Base-by-base conservation (phyloP, 2,113 vertebrate species). In the Manacus vitellinus region DNA sequence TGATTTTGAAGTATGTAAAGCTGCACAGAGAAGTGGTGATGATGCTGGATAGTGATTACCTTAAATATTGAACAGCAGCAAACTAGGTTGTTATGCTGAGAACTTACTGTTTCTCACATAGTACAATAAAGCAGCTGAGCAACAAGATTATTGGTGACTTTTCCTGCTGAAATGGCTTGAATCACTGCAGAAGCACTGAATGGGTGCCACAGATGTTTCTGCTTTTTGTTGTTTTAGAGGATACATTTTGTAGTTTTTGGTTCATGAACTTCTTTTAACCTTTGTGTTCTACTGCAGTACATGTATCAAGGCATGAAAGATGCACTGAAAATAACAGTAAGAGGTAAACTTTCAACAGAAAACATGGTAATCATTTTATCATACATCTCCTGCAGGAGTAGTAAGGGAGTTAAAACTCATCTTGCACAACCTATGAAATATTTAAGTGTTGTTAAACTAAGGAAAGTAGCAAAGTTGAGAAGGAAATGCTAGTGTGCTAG, bases 1-100 rank as follows among this genome's bases (percentile, higher is more conserved):
- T 35, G 99, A 99, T 97, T 99, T 99, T 92, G 99, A 99, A 96
- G 99, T 99, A 97, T 46, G 97, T 92, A 37, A 33, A 82, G 52
- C 49, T 87, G 46, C 35, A 65, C 18, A 70, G 39, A 80, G 68
- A 44, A 71, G 49, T 28, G 37, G 1, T 70, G 33, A 22, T 92
- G 12, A 6, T 74, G 14, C 25, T 87, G 27, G 18, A 9, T 49
- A 30, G 39, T 11, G 51, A 67, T 65, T 46, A 21, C 41, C 14
- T 80, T 80, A 51, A 83, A 41, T 46, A 56, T 5, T 65, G 33
- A 91, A 27, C 33, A 31, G 14, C 11, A 65, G 31, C 16, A 75
- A 52, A 35, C 54, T 56, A 35, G 30, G 3, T 21, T 62, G 39
- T 78, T 91, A 30, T 14, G 14, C 27, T 79, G 54, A 58, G 49